Percentiles rank a stretch among this genome's conserved stretches.
These are phyloP conservation scores for Gnatocerus cornutus DNA, from an alignment of 2,888 invertebrate species.

Conservation along the genomic window DNA sequence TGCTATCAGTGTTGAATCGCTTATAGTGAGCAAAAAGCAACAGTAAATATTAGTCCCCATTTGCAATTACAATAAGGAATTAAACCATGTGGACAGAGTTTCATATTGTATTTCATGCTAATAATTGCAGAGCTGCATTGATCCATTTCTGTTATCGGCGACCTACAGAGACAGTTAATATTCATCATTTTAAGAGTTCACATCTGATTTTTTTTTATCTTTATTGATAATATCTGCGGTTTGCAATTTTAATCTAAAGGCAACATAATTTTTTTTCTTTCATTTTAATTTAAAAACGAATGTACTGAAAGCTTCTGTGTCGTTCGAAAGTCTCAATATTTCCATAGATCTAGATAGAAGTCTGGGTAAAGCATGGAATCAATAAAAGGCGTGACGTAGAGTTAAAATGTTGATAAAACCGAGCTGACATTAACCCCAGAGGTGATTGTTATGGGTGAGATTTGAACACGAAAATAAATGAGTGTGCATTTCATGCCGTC, in stretches of 20 bases:
- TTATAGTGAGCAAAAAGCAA: constrained; percentile 25
- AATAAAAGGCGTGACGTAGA: neutral
- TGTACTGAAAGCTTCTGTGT: neutral
- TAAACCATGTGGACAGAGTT: constrained; percentile 14
- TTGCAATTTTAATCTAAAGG: no score
- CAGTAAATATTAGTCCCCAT: constrained; percentile 32
- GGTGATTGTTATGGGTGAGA: constrained; percentile 47
- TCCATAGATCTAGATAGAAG: neutral
- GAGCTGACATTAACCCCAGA: constrained; percentile 40
- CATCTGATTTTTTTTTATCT: no score
- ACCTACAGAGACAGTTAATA: neutral
- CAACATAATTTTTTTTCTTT: no score
- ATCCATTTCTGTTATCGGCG: neutral
- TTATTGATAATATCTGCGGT: no score
- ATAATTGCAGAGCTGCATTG: constrained; percentile 2
- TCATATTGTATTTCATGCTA: constrained; percentile 13
- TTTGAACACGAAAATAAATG: constrained; percentile 53
- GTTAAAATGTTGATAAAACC: constrained; percentile 34
- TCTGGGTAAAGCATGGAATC: neutral
- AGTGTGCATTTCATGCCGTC: constrained; percentile 55
- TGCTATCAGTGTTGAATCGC: neutral
- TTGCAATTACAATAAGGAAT: constrained; percentile 45
- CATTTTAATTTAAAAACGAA: no score
- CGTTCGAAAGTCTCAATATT: neutral
- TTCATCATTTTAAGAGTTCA: no score